Base-by-base conservation (phyloP, 1,140 invertebrate species). In the Parasteatoda tepidariorum region DNA sequence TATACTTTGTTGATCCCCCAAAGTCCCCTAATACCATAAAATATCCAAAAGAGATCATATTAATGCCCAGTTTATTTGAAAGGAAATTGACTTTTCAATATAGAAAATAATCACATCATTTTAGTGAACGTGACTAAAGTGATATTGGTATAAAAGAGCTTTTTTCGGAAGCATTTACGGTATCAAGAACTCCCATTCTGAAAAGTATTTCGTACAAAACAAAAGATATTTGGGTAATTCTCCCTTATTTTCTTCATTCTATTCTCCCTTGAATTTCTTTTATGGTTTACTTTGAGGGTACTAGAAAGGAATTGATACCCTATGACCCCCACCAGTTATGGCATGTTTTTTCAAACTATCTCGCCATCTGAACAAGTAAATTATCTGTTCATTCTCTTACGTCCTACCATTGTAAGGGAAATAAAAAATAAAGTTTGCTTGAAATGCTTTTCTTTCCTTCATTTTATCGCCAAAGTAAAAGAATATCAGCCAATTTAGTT, bases 71-170 rank as follows among this genome's bases (percentile, higher is more conserved):
- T n/a, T n/a, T n/a, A n/a, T n/a, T n/a, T n/a, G n/a, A n/a, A n/a
- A n/a, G n/a, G n/a, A n/a, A n/a, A n/a, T n/a, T n/a, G n/a, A n/a
- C n/a, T n/a, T n/a, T n/a, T n/a, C n/a, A n/a, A n/a, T n/a, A n/a
- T n/a, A n/a, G n/a, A n/a, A n/a, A n/a, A n/a, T n/a, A n/a, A n/a
- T n/a, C n/a, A n/a, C n/a, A n/a, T n/a, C n/a, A n/a, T n/a, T n/a
- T n/a, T n/a, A n/a, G n/a, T n/a, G n/a, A n/a, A n/a, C n/a, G n/a
- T n/a, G n/a, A n/a, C n/a, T n/a, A n/a, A n/a, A n/a, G n/a, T n/a
- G n/a, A n/a, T n/a, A n/a, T n/a, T n/a, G n/a, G n/a, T n/a, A 73
- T 73, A 73, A 73, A 73, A 33, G 66, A 68, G 66, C 26, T 68
- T 68, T 68, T n/a, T n/a, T n/a, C n/a, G n/a, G n/a, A n/a, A n/a